phyloP scores from a whole-genome alignment of 2,888 invertebrate species.

The Agapostemon virescens region DNA sequence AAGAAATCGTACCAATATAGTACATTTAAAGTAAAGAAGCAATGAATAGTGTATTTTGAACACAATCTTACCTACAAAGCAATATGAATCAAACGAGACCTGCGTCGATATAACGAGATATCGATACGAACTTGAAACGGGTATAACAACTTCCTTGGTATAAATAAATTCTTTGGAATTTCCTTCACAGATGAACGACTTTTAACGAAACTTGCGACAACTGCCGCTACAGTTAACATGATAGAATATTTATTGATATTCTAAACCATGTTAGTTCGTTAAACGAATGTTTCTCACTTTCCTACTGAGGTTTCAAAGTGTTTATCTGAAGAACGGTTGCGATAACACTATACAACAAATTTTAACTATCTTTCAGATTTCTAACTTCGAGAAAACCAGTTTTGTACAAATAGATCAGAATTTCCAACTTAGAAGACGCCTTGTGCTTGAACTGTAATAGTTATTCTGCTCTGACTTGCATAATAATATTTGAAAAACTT shows the following conservation, averaged over 20 bases:
- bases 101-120: neutral
- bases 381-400: neutral
- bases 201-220: slow-evolving; percentile 4
- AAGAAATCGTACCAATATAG: neutral
- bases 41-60: neutral
- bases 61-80: neutral
- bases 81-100: slow-evolving; percentile 1
- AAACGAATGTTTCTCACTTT: slow-evolving; percentile 4
- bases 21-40: neutral
- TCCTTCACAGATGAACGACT: neutral
- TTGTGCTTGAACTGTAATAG: no score
- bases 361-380: neutral
- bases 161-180: neutral
- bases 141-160: slow-evolving; percentile 8
- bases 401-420: neutral
- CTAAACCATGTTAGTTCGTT: neutral
- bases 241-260: slow-evolving; percentile 8
- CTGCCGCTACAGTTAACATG: slow-evolving; percentile 2
- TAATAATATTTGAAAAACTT: no score
- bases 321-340: neutral
- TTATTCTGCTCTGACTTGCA: no score
- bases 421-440: no score
- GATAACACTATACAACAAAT: neutral
- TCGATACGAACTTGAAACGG: slow-evolving; percentile 3
- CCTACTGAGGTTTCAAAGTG: neutral